These are phyloP conservation scores for Andrena hattorfiana DNA, from an alignment of 2,888 invertebrate genomes.

Conservation along the genomic window DNA sequence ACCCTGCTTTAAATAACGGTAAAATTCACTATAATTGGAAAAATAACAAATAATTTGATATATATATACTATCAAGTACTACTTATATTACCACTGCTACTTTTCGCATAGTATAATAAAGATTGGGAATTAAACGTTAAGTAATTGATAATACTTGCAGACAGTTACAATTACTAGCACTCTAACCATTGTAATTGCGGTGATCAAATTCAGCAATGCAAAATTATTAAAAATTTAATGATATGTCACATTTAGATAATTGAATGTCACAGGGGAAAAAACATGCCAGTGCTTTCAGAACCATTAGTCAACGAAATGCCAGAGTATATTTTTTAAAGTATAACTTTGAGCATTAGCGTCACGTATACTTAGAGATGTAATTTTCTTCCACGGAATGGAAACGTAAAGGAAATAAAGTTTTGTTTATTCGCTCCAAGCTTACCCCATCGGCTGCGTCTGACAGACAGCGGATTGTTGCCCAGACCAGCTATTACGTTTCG, in stretches of 20 bases:
- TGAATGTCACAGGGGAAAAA: neutral
- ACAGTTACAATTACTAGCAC: too few relatives aligned
- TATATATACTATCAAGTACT: too few relatives aligned
- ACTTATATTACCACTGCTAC: too few relatives aligned
- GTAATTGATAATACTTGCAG: too few relatives aligned
- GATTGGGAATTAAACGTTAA: too few relatives aligned
- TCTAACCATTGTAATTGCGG: too few relatives aligned
- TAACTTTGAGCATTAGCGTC: conserved; percentile 14
- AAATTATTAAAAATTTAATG: too few relatives aligned
- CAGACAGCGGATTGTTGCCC: conserved; percentile 6
- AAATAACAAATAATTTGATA: too few relatives aligned
- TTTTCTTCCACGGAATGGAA: conserved; percentile 10
- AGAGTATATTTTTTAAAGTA: neutral
- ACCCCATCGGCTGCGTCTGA: neutral
- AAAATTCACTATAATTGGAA: too few relatives aligned
- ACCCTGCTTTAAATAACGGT: too few relatives aligned
- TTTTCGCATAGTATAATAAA: too few relatives aligned
- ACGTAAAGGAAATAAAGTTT: conserved; percentile 17
- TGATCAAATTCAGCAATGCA: too few relatives aligned
- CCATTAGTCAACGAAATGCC: neutral
- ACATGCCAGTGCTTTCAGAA: neutral
- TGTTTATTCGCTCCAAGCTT: neutral
- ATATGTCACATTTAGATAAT: conserved; percentile 24
- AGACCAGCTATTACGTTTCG: neutral
- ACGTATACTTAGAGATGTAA: conserved; percentile 24